These are phyloP conservation scores for Sapajus apella DNA, from an alignment of 2,113 vertebrate species.

Conservation along the genomic window DNA sequence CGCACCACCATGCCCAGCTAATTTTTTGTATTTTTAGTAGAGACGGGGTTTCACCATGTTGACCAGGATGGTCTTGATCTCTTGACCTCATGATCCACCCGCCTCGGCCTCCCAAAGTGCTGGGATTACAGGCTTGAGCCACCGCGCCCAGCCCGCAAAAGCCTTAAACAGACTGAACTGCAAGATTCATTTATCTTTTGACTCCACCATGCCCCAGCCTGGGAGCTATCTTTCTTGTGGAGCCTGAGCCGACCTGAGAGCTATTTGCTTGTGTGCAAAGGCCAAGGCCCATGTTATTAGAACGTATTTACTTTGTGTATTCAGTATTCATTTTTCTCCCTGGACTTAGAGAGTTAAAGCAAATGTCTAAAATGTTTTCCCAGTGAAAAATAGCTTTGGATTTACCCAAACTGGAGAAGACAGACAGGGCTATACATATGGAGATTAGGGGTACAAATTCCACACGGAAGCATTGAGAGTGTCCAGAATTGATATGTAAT, in stretches of 20 bases:
- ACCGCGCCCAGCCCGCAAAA: neutral
- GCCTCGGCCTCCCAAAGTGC: too few species aligned
- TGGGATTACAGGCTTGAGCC: too few species aligned
- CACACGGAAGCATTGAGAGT: neutral
- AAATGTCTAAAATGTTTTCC: neutral
- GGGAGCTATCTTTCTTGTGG: neutral
- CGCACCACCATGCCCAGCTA: too few species aligned
- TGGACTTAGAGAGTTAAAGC: neutral
- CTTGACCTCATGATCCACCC: too few species aligned
- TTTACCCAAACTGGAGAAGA: conserved; percentile 1
- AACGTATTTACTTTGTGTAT: neutral
- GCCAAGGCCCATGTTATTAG: neutral
- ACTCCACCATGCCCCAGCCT: neutral
- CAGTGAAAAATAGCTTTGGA: neutral
- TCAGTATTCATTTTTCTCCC: neutral
- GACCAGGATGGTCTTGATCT: too few species aligned
- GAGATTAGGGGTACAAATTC: neutral
- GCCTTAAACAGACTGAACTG: neutral
- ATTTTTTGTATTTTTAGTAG: too few species aligned
- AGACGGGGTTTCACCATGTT: too few species aligned
- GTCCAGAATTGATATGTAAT: neutral
- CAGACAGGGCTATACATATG: neutral
- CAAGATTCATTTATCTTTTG: neutral
- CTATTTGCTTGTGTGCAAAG: neutral
- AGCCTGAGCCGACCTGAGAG: neutral